phyloP scores from a whole-genome alignment of 2,797 vertebrate genomes.

The Numenius phaeopus region DNA sequence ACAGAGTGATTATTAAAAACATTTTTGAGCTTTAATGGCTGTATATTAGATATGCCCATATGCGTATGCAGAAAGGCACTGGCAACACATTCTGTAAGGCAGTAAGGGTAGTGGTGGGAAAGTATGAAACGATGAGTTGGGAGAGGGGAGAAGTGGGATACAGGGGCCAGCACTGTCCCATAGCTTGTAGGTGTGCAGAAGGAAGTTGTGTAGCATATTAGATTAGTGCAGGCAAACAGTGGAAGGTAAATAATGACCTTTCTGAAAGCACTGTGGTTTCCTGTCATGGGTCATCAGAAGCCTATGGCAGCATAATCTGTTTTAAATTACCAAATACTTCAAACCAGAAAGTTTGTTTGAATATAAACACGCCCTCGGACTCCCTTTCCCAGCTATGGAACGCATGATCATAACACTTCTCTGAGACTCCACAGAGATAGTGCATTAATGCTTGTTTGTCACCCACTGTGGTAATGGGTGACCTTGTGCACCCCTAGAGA shows the following conservation, averaged over 20 bases:
- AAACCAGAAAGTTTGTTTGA: background rate
- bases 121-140: background rate
- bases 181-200: background rate
- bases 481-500: background rate
- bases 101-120: background rate
- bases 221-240: background rate
- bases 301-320: background rate
- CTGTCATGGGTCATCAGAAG: background rate
- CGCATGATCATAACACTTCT: background rate
- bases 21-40: slow-evolving; percentile 30
- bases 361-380: background rate
- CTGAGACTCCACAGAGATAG: background rate
- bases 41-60: background rate
- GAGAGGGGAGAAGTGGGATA: background rate
- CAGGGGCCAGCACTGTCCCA: background rate
- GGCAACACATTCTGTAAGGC: background rate
- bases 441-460: background rate
- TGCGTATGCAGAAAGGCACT: background rate
- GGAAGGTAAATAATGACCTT: background rate
- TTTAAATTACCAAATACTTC: background rate
- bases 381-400: background rate
- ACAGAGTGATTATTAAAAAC: slow-evolving; percentile 44
- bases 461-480: background rate
- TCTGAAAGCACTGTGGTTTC: background rate
- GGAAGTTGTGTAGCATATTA: background rate